Conservation (phyloP, 2,113 vertebrate species). For the Petrocephalus microphthalmus region DNA sequence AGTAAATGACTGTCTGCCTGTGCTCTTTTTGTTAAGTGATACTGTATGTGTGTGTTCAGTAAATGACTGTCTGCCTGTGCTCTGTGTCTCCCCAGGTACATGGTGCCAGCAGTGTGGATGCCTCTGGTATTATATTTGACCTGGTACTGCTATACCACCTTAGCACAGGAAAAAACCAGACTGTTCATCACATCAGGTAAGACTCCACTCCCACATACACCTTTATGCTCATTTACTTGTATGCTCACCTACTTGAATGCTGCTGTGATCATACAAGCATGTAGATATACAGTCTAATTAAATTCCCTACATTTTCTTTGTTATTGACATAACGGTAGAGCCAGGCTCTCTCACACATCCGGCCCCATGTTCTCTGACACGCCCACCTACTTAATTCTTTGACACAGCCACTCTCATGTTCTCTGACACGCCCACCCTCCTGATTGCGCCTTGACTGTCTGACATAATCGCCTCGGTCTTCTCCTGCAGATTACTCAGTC, state of each 20-base stretch:
- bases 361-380: not conserved
- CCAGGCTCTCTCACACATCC: not conserved
- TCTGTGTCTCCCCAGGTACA: constrained; percentile 66
- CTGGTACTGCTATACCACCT: constrained; percentile 72
- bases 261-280: not conserved
- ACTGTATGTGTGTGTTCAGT: not conserved
- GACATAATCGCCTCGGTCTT: not conserved
- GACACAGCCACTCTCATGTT: not conserved
- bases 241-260: not conserved
- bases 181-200: constrained; percentile 61
- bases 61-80: not conserved
- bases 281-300: not conserved
- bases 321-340: not conserved
- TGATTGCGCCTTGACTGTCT: not conserved
- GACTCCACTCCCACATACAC: not conserved
- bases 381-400: not conserved
- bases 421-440: not conserved
- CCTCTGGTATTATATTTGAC: constrained; percentile 79
- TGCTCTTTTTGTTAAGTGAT: not conserved
- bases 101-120: constrained; percentile 80
- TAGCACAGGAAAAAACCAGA: constrained; percentile 69
- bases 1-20: not conserved
- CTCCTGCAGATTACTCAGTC: constrained; percentile 69
- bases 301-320: not conserved
- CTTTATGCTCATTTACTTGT: not conserved